Evolutionary conservation across 92 coral and sea anemone genomes (phyloP).

Genomic region (Metridium senile): DNA sequence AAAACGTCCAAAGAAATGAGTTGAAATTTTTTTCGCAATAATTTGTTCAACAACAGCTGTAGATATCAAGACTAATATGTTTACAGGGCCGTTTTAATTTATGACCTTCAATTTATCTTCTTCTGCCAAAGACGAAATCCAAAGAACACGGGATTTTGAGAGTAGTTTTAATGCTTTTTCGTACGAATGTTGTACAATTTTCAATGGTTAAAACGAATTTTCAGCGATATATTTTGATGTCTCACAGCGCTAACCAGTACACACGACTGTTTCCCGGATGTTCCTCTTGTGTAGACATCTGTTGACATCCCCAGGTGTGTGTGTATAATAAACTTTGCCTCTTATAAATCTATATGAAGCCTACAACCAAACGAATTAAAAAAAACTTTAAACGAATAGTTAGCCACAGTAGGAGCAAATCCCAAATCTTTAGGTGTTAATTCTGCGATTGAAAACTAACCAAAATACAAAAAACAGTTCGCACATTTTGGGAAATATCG

Average conservation of each 20-base stretch:
- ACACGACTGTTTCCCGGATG: conserved; percentile 40
- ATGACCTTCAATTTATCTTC: conserved; percentile 56
- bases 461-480: background rate
- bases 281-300: conserved; percentile 60
- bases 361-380: conserved; percentile 1
- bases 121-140: background rate
- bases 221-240: background rate
- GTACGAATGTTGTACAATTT: background rate
- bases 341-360: conserved; percentile 16
- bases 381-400: background rate
- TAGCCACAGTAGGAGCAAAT: background rate
- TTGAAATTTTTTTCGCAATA: conserved; percentile 3
- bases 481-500: conserved; percentile 7
- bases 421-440: background rate
- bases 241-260: conserved; percentile 5
- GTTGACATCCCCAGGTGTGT: conserved; percentile 87
- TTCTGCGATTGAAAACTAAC: background rate
- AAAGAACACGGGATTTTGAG: background rate
- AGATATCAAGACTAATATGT: conserved; percentile 82
- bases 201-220: background rate
- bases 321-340: conserved; percentile 64
- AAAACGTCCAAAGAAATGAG: background rate
- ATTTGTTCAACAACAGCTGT: conserved; percentile 71
- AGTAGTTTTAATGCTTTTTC: background rate
- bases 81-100: conserved; percentile 92